phyloP scores from a whole-genome alignment of 2,797 vertebrate genomes.

The Emys orbicularis region DNA sequence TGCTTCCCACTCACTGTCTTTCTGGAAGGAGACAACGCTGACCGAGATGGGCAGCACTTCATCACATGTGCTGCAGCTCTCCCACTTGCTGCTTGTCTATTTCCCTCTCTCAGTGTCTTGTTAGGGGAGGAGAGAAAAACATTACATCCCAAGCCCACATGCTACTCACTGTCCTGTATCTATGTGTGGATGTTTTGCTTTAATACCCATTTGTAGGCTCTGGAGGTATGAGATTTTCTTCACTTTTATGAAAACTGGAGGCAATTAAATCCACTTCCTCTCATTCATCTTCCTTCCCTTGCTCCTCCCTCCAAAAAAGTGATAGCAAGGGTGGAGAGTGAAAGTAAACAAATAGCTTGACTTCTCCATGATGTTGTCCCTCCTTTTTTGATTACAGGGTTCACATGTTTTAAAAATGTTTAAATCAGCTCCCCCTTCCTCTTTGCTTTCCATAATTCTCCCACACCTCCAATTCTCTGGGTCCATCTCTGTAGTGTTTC shows the following conservation, averaged over 20 bases:
- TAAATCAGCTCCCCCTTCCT: background rate
- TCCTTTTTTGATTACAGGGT: background rate
- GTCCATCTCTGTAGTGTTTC: background rate
- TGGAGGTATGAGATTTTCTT: rapidly evolving
- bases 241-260: background rate
- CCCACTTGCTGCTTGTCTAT: background rate
- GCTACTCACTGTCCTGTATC: background rate
- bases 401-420: background rate
- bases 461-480: rapidly evolving
- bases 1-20: background rate
- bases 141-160: background rate
- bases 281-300: background rate
- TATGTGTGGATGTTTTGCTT: background rate
- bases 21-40: background rate
- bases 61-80: background rate
- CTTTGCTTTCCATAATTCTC: background rate
- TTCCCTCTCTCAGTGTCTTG: rapidly evolving
- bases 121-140: background rate
- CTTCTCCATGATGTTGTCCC: background rate
- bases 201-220: background rate
- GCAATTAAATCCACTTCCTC: background rate
- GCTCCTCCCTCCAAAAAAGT: background rate
- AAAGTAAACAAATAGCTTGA: background rate
- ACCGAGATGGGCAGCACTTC: background rate
- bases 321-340: background rate